These are phyloP conservation scores for Grapholita molesta DNA, from an alignment of 1,140 invertebrate species.

Conservation along the genomic window DNA sequence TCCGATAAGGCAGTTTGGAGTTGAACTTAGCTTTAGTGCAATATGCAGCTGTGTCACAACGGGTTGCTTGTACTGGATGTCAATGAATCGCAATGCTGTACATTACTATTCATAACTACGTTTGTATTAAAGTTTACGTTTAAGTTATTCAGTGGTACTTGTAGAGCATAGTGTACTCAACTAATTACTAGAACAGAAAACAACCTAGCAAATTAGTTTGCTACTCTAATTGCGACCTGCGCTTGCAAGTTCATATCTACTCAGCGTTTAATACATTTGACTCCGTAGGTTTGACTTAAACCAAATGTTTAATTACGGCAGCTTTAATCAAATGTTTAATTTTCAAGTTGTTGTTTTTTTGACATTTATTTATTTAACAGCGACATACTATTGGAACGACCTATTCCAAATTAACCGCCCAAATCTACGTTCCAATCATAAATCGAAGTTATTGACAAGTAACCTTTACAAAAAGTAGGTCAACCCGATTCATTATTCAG, in stretches of 20 bases:
- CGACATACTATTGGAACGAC: too few species aligned
- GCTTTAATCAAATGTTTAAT: too few species aligned
- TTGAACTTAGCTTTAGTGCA: constrained; percentile 10
- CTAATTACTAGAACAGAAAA: neutral
- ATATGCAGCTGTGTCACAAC: constrained; percentile 4
- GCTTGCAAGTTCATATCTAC: too few species aligned
- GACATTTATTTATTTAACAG: neutral
- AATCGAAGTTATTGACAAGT: neutral
- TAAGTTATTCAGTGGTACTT: neutral
- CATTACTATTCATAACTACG: neutral
- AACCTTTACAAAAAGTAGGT: neutral
- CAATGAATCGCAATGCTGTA: neutral
- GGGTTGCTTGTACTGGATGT: neutral
- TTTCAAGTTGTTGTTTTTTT: too few species aligned
- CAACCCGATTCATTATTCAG: neutral
- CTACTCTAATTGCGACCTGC: neutral
- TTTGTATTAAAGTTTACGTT: neutral
- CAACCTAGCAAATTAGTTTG: neutral
- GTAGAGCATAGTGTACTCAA: neutral
- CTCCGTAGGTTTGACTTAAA: too few species aligned
- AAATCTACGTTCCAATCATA: neutral
- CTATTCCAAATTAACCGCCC: neutral
- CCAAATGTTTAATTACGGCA: neutral
- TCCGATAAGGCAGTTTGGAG: constrained; percentile 10
- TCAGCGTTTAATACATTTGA: too few species aligned